A percentile compares a stretch with the other conserved stretches of the same genome.
phyloP scores from a whole-genome alignment of 2,113 vertebrate species.

The Coreoperca whiteheadi region DNA sequence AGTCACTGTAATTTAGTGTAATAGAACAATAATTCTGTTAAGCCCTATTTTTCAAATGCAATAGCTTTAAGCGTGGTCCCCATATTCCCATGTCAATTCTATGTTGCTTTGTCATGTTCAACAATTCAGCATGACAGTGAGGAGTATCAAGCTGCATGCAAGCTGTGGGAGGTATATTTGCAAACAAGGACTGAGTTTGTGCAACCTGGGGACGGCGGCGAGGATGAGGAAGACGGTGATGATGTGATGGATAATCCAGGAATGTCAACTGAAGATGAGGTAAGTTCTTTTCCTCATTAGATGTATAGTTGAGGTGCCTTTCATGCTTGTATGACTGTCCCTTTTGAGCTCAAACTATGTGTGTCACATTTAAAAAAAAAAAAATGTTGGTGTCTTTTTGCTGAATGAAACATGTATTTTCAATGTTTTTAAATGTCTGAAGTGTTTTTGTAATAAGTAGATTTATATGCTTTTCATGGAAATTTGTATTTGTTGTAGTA shows the following conservation, averaged over 20 bases:
- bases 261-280: constrained; percentile 91
- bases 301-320: neutral
- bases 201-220: constrained; percentile 88
- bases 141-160: constrained; percentile 95
- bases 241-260: constrained; percentile 91
- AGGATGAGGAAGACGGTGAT: constrained; percentile 92
- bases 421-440: neutral
- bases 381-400: neutral
- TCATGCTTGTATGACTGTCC: neutral
- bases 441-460: neutral
- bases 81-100: neutral
- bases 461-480: neutral
- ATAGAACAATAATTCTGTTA: neutral
- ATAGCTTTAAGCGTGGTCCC: neutral
- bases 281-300: constrained; percentile 34
- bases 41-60: neutral
- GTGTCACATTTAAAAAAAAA: neutral
- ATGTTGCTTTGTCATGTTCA: neutral
- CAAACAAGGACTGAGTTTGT: constrained; percentile 95
- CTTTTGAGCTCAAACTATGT: neutral
- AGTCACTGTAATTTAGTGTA: neutral
- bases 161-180: constrained; percentile 93
- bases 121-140: constrained; percentile 88
- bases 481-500: neutral
- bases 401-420: neutral